Evolutionary conservation across 2,797 vertebrate species (phyloP), one percentile per base, ranked within the genome.

Genomic region (Characodon lateralis): DNA sequence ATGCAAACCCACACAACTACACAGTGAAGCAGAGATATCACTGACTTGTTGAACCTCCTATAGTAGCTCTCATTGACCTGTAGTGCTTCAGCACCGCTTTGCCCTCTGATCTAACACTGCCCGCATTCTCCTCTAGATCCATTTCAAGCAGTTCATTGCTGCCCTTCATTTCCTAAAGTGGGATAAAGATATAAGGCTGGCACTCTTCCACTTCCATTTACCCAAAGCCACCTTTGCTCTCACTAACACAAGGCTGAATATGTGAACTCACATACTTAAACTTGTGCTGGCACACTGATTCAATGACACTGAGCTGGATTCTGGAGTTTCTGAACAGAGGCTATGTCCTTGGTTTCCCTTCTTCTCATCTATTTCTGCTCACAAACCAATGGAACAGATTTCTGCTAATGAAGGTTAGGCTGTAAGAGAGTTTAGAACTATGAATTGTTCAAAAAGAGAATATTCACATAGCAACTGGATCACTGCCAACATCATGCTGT

Each of bases 81-180:
- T 74, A 72, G 83, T 88, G 79, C 80, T 80, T 87, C 82, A 81
- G 35, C 24, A 59, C 56, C 0, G 41, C 77, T 66, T 56, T 20
- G 9, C 31, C 59, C 73, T 76, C 83, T 77, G 80, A 79, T 79
- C 82, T 72, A 55, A 83, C 86, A 73, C 77, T 56, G 46, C 82
- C 74, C 59, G 22, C 73, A 46, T 72, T 76, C 35, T 72, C 74
- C 9, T 72, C 73, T 56, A 65, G 5, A 55, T 81, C 81, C 71
- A 76, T 86, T 83, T 76, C 75, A 70, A 81, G 87, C 73, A 26
- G 92, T 84, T 82, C 87, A 86, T 85, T 43, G 0, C 82, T 84
- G 51, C 65, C 68, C 78, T 84, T 91, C 77, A 85, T 88, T 91
- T 89, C 83, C 88, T 83, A 76, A 87, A 92, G 82, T 86, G 78